These are phyloP conservation scores for Drosophila auraria DNA, from an alignment of 1,140 invertebrate species.

Conservation along the genomic window DNA sequence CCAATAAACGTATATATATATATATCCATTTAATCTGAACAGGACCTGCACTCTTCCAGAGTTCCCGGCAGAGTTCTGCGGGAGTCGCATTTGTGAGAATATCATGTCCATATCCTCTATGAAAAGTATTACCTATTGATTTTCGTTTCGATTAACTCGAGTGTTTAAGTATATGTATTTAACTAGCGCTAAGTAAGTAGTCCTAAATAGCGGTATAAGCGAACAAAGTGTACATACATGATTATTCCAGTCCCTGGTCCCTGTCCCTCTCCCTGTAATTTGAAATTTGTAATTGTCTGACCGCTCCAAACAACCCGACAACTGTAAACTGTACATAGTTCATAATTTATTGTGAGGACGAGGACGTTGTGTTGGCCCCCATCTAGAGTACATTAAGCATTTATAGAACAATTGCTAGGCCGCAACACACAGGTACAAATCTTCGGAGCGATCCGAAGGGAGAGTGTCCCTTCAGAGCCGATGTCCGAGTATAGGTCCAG, in stretches of 20 bases:
- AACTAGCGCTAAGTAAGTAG: conserved; percentile 55
- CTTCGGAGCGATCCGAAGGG: conserved; percentile 42
- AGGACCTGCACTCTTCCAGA: conserved; percentile 76
- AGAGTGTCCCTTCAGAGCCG: conserved; percentile 28
- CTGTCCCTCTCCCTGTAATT: conserved; percentile 37
- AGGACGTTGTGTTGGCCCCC: conserved; percentile 60
- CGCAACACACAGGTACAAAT: conserved; percentile 39
- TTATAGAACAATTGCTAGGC: conserved; percentile 70
- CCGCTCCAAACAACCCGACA: conserved; percentile 47
- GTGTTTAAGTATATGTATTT: conserved; percentile 59
- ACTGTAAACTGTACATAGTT: conserved; percentile 71
- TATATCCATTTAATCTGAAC: conserved; percentile 79
- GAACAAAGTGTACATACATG: conserved; percentile 45
- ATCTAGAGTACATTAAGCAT: conserved; percentile 60
- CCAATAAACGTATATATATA: conserved; percentile 49
- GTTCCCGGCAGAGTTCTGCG: conserved; percentile 67
- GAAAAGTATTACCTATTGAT: conserved; percentile 78
- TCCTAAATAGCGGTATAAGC: conserved; percentile 42
- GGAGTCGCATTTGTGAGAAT: conserved; percentile 81
- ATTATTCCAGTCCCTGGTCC: conserved; percentile 25
- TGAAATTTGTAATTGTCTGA: conserved; percentile 51
- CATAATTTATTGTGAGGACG: conserved; percentile 53
- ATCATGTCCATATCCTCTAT: conserved; percentile 67
- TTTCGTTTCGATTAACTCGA: conserved; percentile 55
- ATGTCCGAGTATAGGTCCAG: neutral